These are phyloP conservation scores for Meloidogyne chitwoodi DNA, from an alignment of 1,140 invertebrate species.

Conservation along the genomic window DNA sequence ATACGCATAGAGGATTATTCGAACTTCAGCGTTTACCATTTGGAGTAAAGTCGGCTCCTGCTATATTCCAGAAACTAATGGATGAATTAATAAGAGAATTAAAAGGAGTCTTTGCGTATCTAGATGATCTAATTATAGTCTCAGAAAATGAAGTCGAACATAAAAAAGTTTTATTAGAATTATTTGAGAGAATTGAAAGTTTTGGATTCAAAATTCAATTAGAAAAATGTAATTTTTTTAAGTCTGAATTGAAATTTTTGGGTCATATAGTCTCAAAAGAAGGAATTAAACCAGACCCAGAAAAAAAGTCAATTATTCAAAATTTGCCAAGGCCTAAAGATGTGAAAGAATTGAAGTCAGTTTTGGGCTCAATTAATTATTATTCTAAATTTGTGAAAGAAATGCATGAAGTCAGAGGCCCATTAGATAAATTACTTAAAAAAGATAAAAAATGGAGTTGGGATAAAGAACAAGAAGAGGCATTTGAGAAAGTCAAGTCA, in stretches of 20 bases:
- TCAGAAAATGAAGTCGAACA: background rate
- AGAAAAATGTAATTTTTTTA: constrained; percentile 9
- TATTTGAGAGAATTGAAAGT: constrained; percentile 22
- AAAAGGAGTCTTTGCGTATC: constrained; percentile 32
- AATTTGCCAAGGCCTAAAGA: background rate
- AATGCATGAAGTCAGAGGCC: constrained; percentile 24
- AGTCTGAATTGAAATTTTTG: background rate
- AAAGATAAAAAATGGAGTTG: constrained; percentile 44
- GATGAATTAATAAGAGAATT: constrained; percentile 55
- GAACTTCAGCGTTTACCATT: constrained; percentile 61
- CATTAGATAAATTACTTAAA: constrained; percentile 33
- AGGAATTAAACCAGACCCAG: constrained; percentile 1
- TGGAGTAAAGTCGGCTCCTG: constrained; percentile 62
- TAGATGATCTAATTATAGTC: constrained; percentile 32
- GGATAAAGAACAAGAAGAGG: constrained; percentile 11
- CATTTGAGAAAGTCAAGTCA: constrained; percentile 28
- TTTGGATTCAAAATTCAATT: constrained; percentile 18
- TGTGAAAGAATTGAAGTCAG: constrained; percentile 13
- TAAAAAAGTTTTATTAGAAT: constrained; percentile 14
- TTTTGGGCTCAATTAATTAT: constrained; percentile 47
- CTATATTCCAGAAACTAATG: constrained; percentile 63
- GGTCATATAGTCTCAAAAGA: background rate
- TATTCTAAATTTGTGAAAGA: constrained; percentile 34
- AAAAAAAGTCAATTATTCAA: background rate
- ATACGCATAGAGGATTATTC: constrained; percentile 50